Evolutionary conservation across 1,140 invertebrate genomes (phyloP).

Genomic region (Drosophila pachea): DNA sequence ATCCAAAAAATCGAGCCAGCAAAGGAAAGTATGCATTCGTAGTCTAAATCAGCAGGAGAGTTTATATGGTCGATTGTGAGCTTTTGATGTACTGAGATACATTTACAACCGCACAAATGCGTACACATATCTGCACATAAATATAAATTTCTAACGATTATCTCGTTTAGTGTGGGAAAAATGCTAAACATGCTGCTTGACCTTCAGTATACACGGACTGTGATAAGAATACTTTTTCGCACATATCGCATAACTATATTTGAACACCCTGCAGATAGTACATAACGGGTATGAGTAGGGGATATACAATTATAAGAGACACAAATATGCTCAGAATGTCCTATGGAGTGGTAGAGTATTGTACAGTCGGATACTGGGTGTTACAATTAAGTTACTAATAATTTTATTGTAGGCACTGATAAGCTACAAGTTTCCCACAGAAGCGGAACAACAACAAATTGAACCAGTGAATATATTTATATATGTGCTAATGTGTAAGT

Average conservation of each 20-base stretch:
- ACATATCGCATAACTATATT: slow-evolving; percentile 5
- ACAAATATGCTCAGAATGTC: too few species aligned
- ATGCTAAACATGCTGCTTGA: slow-evolving; percentile 23
- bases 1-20: too few species aligned
- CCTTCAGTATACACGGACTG: slow-evolving; percentile 20
- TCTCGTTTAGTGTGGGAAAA: slow-evolving; percentile 27
- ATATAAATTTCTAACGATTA: slow-evolving; percentile 24
- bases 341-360: neutral
- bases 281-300: too few species aligned
- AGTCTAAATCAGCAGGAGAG: too few species aligned
- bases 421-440: slow-evolving; percentile 41
- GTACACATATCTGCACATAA: neutral
- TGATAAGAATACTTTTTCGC: slow-evolving; percentile 32
- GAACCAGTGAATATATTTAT: slow-evolving; percentile 19
- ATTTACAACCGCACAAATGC: too few species aligned
- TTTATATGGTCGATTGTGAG: too few species aligned
- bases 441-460: slow-evolving; percentile 13
- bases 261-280: neutral
- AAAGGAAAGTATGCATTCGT: too few species aligned
- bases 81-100: too few species aligned
- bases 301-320: too few species aligned
- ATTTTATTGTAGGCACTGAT: slow-evolving; percentile 16
- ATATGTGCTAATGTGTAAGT: neutral
- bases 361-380: neutral
- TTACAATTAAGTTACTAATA: slow-evolving; percentile 1